Conservation (phyloP, 2,888 invertebrate genomes). For the Falcaria lacertinaria region DNA sequence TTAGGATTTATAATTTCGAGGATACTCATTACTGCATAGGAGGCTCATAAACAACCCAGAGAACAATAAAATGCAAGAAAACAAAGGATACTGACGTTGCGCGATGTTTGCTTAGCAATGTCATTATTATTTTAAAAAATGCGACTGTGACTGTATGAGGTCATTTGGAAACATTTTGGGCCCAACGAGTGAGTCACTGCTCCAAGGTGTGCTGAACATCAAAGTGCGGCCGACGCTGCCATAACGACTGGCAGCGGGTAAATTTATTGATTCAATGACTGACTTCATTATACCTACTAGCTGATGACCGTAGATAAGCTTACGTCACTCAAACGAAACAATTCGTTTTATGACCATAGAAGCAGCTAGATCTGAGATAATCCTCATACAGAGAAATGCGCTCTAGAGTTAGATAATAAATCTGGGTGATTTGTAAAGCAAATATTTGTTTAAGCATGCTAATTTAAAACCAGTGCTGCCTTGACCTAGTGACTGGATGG, state of each 20-base stretch:
- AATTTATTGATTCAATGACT: slow-evolving; percentile 33
- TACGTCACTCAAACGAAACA: not conserved
- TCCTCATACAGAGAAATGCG: too few species aligned
- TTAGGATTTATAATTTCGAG: too few species aligned
- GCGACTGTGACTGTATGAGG: slow-evolving; percentile 45
- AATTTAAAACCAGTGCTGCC: slow-evolving; percentile 1
- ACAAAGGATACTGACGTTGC: slow-evolving; percentile 18
- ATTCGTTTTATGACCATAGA: not conserved
- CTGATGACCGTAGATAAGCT: slow-evolving; percentile 8
- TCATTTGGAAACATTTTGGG: slow-evolving; percentile 47
- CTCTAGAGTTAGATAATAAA: too few species aligned
- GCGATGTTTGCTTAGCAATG: slow-evolving; percentile 32
- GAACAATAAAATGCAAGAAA: slow-evolving; percentile 12
- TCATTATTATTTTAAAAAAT: slow-evolving; percentile 34
- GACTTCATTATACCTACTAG: slow-evolving; percentile 24
- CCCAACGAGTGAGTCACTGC: slow-evolving; percentile 28
- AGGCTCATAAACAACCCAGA: slow-evolving; percentile 4
- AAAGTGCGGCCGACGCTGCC: slow-evolving; percentile 21
- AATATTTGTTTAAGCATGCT: not conserved
- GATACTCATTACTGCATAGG: too few species aligned
- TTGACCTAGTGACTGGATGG: slow-evolving; percentile 1
- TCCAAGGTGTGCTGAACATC: slow-evolving; percentile 36
- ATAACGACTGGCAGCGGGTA: slow-evolving; percentile 17
- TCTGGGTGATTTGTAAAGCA: not conserved
- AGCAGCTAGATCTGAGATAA: too few species aligned